Evolutionary conservation across 2,113 vertebrate genomes (phyloP).

Genomic region (Hirundichthys speculiger): DNA sequence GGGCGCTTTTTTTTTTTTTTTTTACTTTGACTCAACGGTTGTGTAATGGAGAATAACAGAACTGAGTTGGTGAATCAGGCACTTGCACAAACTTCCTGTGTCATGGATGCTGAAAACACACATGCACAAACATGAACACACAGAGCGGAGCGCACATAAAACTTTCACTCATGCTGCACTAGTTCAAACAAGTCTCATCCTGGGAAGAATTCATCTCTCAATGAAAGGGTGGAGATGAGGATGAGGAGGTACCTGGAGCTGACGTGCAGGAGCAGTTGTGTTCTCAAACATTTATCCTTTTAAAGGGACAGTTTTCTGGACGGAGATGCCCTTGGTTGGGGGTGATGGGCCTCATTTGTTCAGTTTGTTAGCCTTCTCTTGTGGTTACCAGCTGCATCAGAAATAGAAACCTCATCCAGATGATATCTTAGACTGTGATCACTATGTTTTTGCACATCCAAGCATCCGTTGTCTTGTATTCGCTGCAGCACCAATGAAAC

Average conservation of each 20-base stretch:
- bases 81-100: slow-evolving; percentile 28
- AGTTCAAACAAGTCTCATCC: slow-evolving; percentile 31
- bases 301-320: neutral
- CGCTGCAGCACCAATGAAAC: too few species aligned
- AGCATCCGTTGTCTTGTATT: too few species aligned
- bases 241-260: neutral
- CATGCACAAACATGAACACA: slow-evolving; percentile 33
- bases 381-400: too few species aligned
- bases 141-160: neutral
- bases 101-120: slow-evolving; percentile 2
- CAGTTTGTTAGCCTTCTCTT: too few species aligned
- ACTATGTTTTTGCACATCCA: too few species aligned
- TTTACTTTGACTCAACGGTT: neutral
- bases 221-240: neutral
- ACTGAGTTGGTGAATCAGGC: slow-evolving; percentile 17
- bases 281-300: neutral
- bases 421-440: too few species aligned
- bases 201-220: slow-evolving; percentile 26
- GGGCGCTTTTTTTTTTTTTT: neutral
- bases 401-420: too few species aligned
- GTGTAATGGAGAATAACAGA: neutral
- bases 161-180: neutral
- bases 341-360: too few species aligned
- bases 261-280: neutral
- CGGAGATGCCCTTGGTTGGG: too few species aligned